phyloP scores from a whole-genome alignment of 2,888 invertebrate genomes.

The Trachelus tabidus region DNA sequence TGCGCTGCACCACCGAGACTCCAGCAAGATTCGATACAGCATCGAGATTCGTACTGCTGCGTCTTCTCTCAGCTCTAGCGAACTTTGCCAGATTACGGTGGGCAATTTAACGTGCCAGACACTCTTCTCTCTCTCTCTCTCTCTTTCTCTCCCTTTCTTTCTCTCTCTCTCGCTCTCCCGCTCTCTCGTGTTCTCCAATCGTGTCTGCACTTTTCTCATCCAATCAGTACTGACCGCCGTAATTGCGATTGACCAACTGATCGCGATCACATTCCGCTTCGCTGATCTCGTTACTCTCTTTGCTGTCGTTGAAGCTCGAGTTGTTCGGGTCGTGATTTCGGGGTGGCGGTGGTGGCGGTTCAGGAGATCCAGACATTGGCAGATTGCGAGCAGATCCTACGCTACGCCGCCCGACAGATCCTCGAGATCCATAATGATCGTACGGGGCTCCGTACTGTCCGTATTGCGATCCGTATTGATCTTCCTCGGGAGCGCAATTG shows the following conservation, averaged over 20 bases:
- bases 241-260: constrained; percentile 81
- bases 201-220: not conserved
- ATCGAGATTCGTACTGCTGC: too few species aligned
- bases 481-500: constrained; percentile 91
- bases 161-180: too few species aligned
- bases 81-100: too few species aligned
- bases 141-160: too few species aligned
- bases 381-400: constrained; percentile 72
- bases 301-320: constrained; percentile 89
- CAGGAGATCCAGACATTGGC: constrained; percentile 71
- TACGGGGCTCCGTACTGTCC: constrained; percentile 85
- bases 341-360: constrained; percentile 79
- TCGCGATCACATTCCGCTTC: constrained; percentile 93
- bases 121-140: too few species aligned
- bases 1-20: constrained; percentile 11
- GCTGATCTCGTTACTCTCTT: constrained; percentile 94
- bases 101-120: too few species aligned
- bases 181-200: too few species aligned
- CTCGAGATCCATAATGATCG: constrained; percentile 89
- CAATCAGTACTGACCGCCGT: constrained; percentile 77
- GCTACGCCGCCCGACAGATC: constrained; percentile 77
- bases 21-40: constrained; percentile 15
- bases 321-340: constrained; percentile 84
- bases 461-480: constrained; percentile 91
- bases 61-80: too few species aligned